Base-by-base conservation (phyloP, 2,113 vertebrate genomes). In the Rhabdomys dilectus region DNA sequence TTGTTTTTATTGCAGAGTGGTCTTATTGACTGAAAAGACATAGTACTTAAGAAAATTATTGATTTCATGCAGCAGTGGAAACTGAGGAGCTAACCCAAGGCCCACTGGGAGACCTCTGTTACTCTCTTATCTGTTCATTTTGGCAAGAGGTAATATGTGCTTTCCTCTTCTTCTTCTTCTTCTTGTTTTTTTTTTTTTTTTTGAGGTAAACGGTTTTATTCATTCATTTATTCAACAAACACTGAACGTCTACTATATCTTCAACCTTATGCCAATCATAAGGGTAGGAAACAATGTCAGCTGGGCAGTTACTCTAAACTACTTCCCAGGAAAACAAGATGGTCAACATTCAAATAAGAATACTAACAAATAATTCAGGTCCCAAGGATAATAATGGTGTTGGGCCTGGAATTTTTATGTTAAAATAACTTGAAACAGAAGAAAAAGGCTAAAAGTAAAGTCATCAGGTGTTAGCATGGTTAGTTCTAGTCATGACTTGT, bases 141-240 rank as follows among this genome's bases (percentile, higher is more conserved):
- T 17, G 19, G 11, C 56, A 45, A 21, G 3, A 19, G 0, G 0
- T 22, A 45, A 29, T n/a, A 36, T 39, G 4, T 48, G 6, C 0
- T n/a, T 5, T n/a, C 19, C 24, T 84, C 53, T 64, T 5, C n/a
- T n/a, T n/a, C n/a, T n/a, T n/a, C n/a, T n/a, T n/a, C n/a, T n/a
- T n/a, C n/a, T n/a, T n/a, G n/a, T n/a, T n/a, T 48, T 48, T 48
- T 48, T 48, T 48, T 48, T 11, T 11, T 51, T 51, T 36, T 78
- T 29, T 31, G 26, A 45, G 42, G 72, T 76, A 58, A 29, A 24
- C 11, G 29, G 21, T 62, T 62, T 39, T 34, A 45, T 26, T 96
- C 21, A 21, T 58, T 86, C 21, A 45, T 64, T 75, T 24, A 58
- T 81, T 58, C 5, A 90, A 13, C 7, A 76, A 17, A 56, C 22